These are phyloP conservation scores for Meteorus sp. DNA, from an alignment of 1,140 invertebrate genomes.

Conservation along the genomic window DNA sequence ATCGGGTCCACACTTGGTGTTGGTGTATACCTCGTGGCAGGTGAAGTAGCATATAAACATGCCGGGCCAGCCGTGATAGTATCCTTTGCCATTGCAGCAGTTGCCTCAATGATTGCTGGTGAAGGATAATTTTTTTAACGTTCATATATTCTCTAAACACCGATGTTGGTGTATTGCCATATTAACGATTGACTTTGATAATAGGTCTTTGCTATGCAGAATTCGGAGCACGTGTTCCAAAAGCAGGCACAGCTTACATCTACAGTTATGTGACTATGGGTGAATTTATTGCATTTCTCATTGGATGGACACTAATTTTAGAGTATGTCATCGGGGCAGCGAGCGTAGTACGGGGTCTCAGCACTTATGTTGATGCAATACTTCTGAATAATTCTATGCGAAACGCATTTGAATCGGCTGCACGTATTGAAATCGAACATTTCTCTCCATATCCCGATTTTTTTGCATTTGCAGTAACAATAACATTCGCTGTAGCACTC, in stretches of 20 bases:
- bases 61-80: slow-evolving; percentile 82
- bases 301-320: slow-evolving; percentile 88
- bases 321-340: slow-evolving; percentile 89
- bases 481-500: slow-evolving; percentile 60
- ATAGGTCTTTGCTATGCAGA: slow-evolving; percentile 82
- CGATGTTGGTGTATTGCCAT: not conserved
- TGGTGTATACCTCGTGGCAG: slow-evolving; percentile 85
- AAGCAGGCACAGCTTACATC: slow-evolving; percentile 85
- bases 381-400: slow-evolving; percentile 67
- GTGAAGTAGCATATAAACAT: slow-evolving; percentile 76
- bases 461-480: slow-evolving; percentile 64
- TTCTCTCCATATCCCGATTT: slow-evolving; percentile 72
- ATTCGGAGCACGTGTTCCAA: slow-evolving; percentile 86
- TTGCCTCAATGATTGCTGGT: slow-evolving; percentile 86
- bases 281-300: slow-evolving; percentile 77
- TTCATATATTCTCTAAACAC: not conserved
- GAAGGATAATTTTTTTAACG: too few relatives aligned
- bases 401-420: slow-evolving; percentile 61
- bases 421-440: slow-evolving; percentile 62
- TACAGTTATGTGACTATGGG: slow-evolving; percentile 90
- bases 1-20: slow-evolving; percentile 86
- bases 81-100: slow-evolving; percentile 81
- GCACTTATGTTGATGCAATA: slow-evolving; percentile 72
- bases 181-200: not conserved
- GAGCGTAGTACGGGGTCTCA: slow-evolving; percentile 74